A percentile compares a stretch with the other conserved stretches of the same genome.
These are phyloP conservation scores for Grallaria varia DNA, from an alignment of 2,113 vertebrate genomes.

Conservation along the genomic window DNA sequence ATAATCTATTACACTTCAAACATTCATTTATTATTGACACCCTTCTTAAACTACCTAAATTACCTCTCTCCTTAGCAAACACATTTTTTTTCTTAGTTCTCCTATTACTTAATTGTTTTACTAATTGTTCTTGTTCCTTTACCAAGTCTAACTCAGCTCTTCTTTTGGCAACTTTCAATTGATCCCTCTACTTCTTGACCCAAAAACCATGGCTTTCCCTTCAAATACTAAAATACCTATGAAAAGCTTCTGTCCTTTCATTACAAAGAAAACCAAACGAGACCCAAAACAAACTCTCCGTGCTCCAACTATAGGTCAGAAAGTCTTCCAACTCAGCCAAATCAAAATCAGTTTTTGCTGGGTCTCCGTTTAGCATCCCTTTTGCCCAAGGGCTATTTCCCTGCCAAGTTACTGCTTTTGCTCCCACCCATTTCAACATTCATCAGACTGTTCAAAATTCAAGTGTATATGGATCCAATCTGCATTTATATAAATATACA, in stretches of 20 bases:
- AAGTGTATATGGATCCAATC: not conserved
- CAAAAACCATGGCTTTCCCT: not conserved
- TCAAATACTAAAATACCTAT: slow-evolving; percentile 28
- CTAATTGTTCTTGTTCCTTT: not conserved
- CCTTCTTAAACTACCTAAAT: not conserved
- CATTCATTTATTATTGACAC: not conserved
- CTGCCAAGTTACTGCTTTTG: slow-evolving; percentile 50
- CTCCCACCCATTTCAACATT: slow-evolving; percentile 48
- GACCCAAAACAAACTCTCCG: slow-evolving; percentile 12
- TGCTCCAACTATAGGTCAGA: slow-evolving; percentile 12
- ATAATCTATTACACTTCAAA: not conserved
- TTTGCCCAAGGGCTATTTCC: slow-evolving; percentile 56
- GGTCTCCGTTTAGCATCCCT: slow-evolving; percentile 49
- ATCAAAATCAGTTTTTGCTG: slow-evolving; percentile 59
- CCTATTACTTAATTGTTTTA: not conserved
- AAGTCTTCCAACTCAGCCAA: slow-evolving; percentile 40
- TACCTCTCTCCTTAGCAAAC: not conserved
- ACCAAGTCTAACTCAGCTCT: not conserved
- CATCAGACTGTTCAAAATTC: slow-evolving; percentile 24
- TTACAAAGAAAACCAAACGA: slow-evolving; percentile 33
- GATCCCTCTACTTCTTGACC: slow-evolving; percentile 3
- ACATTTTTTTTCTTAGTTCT: not conserved
- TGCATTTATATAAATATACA: not conserved
- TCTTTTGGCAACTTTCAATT: not conserved
- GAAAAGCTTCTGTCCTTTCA: not conserved